Percentiles rank a stretch among this genome's conserved stretches.
phyloP scores from a whole-genome alignment of 1,140 invertebrate species.

The Neodiprion virginianus region DNA sequence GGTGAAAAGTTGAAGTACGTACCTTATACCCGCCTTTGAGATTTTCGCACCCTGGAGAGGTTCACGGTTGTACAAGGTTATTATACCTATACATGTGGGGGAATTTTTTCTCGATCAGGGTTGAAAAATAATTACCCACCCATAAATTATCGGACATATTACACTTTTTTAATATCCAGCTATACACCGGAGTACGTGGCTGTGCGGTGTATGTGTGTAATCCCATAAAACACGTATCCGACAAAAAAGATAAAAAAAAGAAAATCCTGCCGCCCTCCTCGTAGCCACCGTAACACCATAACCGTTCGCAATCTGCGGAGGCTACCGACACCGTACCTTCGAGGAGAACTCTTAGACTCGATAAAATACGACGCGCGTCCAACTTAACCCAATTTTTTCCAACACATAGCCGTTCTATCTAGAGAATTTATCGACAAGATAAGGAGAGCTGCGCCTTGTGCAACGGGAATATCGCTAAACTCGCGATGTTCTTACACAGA shows the following conservation, averaged over 20 bases:
- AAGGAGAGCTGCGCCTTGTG: constrained; percentile 32
- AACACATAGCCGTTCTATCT: constrained; percentile 34
- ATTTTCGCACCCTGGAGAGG: not conserved
- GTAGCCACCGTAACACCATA: not conserved
- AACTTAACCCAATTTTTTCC: constrained; percentile 50
- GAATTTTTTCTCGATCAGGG: not conserved
- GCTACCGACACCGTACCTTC: not conserved
- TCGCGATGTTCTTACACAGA: too few relatives aligned
- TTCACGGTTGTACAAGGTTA: not conserved
- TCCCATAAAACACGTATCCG: constrained; percentile 40
- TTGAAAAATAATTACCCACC: constrained; percentile 35
- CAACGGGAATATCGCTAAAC: not conserved
- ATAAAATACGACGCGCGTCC: constrained; percentile 39
- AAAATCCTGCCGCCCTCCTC: not conserved
- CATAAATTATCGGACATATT: constrained; percentile 43
- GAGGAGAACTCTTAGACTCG: constrained; percentile 16
- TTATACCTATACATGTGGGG: not conserved
- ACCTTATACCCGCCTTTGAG: not conserved
- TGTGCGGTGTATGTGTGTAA: constrained; percentile 10
- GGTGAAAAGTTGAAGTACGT: not conserved
- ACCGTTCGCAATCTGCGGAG: not conserved
- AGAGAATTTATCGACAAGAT: constrained; percentile 43
- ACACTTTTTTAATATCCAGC: constrained; percentile 29
- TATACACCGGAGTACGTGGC: not conserved
- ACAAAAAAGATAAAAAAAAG: constrained; percentile 26